Evolutionary conservation across 2,797 vertebrate genomes (phyloP).

Genomic region (Sibirionetta formosa): DNA sequence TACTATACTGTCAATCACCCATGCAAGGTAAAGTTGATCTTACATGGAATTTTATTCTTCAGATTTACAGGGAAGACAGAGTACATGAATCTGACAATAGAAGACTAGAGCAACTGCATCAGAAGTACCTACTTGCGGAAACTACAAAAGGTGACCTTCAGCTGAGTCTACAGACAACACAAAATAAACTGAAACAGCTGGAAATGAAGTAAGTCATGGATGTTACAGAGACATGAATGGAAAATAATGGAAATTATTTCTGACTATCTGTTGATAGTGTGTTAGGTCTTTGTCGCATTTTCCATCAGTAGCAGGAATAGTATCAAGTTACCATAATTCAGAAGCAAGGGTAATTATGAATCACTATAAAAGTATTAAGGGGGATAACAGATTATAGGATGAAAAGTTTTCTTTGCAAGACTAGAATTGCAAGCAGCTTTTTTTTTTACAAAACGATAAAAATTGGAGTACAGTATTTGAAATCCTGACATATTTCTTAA

Average conservation of each 20-base stretch:
- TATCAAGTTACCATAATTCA: neutral
- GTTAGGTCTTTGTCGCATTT: neutral
- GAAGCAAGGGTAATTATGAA: neutral
- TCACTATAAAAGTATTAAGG: neutral
- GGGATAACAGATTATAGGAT: neutral
- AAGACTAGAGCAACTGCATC: constrained; percentile 92
- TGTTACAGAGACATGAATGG: neutral
- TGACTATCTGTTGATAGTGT: neutral
- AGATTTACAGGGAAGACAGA: constrained; percentile 90
- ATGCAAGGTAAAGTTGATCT: neutral
- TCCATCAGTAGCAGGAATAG: neutral
- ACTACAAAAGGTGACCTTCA: constrained; percentile 89
- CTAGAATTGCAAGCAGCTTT: constrained; percentile 12
- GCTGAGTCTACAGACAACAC: constrained; percentile 88
- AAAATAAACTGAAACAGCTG: constrained; percentile 91
- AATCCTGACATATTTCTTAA: neutral
- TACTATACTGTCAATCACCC: neutral
- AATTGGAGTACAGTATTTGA: neutral
- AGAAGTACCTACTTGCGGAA: constrained; percentile 90
- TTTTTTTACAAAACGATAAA: neutral
- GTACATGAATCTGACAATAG: constrained; percentile 87
- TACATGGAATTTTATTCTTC: neutral
- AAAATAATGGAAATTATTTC: neutral
- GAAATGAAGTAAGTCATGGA: constrained; percentile 90
- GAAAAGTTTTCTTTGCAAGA: neutral